Evolutionary conservation across 2,113 vertebrate genomes (phyloP), one percentile per base, ranked within the genome.

Genomic region (Forbesichthys papilliferus): DNA sequence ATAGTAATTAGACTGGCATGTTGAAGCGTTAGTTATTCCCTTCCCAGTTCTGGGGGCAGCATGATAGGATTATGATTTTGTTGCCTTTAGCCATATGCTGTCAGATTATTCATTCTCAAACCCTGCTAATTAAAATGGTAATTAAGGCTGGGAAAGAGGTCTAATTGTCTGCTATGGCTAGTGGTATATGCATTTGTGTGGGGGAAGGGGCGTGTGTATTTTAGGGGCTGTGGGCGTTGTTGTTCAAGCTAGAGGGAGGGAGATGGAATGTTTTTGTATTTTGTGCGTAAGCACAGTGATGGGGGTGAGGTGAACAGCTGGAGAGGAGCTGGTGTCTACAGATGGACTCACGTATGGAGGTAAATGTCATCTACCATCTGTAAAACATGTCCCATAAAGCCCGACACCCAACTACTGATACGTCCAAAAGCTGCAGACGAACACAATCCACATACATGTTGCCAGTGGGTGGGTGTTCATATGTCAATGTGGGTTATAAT

Each of bases 51-150:
- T 20, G 20, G 20, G 20, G 20, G 20, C 20, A 20, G 27, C 27
- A 27, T 84, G 78, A 86, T 86, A 79, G 83, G 83, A 91, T 89
- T 90, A 92, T 81, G 80, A 89, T 87, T 86, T 84, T 86, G 57
- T 68, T 27, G 77, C 78, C 71, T 74, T 79, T 60, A 80, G 67
- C 75, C 87, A 85, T 91, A 88, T 86, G 84, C 72, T 78, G 61
- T 76, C 69, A 69, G 81, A 90, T 89, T 88, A 86, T 85, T 79
- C 70, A 74, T 89, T 88, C 83, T 81, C 77, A 81, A 80, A 77
- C 62, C 74, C 48, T 73, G 67, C 66, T 90, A 89, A 90, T 89
- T 89, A 90, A 90, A 92, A 90, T 86, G 79, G 61, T 88, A 87
- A 90, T 89, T 82, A 85, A 87, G 81, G 76, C 67, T 69, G 59